Percentiles rank a stretch among this genome's conserved stretches.
These are phyloP conservation scores for Leptobrachium ailaonicum DNA, from an alignment of 2,113 vertebrate species.

Conservation along the genomic window DNA sequence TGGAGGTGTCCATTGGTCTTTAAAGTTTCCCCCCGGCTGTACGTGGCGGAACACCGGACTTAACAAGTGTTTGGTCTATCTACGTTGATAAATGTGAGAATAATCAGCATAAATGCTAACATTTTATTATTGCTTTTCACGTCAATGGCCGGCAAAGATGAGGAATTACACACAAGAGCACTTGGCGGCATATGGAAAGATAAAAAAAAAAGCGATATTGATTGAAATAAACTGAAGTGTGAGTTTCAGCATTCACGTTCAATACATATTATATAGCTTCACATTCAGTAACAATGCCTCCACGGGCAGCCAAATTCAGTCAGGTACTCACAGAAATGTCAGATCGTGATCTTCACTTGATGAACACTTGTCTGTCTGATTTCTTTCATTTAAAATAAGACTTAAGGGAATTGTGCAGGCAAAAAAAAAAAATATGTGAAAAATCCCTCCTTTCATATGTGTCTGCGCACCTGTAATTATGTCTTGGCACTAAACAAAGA, in stretches of 20 bases:
- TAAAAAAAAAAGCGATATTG: conserved; percentile 54
- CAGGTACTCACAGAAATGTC: conserved; percentile 57
- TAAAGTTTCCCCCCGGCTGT: not conserved
- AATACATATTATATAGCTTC: conserved; percentile 49
- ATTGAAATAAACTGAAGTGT: conserved; percentile 58
- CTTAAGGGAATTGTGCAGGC: conserved; percentile 51
- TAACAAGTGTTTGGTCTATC: conserved; percentile 38
- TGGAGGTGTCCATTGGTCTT: too few relatives aligned
- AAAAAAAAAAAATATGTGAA: conserved; percentile 49
- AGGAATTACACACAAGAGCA: conserved; percentile 35
- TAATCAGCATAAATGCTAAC: conserved; percentile 55
- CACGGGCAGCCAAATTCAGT: conserved; percentile 45
- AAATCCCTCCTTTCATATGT: conserved; percentile 25
- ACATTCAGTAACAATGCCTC: conserved; percentile 49
- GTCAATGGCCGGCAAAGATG: conserved; percentile 52
- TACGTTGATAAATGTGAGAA: conserved; percentile 44
- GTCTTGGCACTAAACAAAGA: conserved; percentile 11
- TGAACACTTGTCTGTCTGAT: conserved; percentile 58
- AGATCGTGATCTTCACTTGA: conserved; percentile 53
- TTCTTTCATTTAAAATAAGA: conserved; percentile 51
- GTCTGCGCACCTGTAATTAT: conserved; percentile 22
- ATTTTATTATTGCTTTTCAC: conserved; percentile 55
- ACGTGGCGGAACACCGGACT: conserved; percentile 44
- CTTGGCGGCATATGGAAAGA: conserved; percentile 39
- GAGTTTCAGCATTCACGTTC: conserved; percentile 54